Evolutionary conservation across 2,797 vertebrate genomes (phyloP), one percentile per base, ranked within the genome.

Genomic region (Acanthornis magna): DNA sequence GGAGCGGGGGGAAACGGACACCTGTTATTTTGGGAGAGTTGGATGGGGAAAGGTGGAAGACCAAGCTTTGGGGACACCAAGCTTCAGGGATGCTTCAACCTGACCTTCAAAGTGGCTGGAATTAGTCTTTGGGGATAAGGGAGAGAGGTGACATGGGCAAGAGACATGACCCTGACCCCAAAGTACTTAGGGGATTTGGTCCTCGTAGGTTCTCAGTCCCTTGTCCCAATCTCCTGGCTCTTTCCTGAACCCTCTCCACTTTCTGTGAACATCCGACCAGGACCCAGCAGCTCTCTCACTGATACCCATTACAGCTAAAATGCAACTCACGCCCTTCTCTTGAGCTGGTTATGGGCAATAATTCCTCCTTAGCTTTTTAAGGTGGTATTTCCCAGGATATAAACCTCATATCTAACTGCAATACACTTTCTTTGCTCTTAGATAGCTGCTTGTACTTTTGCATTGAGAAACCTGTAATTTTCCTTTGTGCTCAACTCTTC

Each of bases 261-360:
- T 47, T 29, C 60, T 71, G 27, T 11, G 25, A 63, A 29, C 27
- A 50, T 18, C 26, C 77, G 61, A 54, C 34, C 22, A 65, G 55
- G 55, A 72, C 50, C 12, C 62, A 85, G 22, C 20, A 43, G n/a
- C 45, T 71, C n/a, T 82, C 47, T 27, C 34, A 9, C 1, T 7
- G 4, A 6, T 38, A 66, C 18, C n/a, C 12, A 4, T 63, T 34
- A 32, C 25, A 68, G 30, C 42, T 70, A 4, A 27, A 65, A 43
- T 25, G 32, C 25, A 71, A 30, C 20, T 63, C 27, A 3, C 13
- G 48, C 27, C 48, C 32, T 89, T 79, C 45, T 54, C 54, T 90
- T 1, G 1, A 82, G 60, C 53, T 90, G 45, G 21, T 36, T 79
- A n/a, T 47, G 0, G 0, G 47, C 34, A 32, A 20, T 21, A 57